Evolutionary conservation across 2,888 invertebrate species (phyloP).

Genomic region (Podabrus alpinus): DNA sequence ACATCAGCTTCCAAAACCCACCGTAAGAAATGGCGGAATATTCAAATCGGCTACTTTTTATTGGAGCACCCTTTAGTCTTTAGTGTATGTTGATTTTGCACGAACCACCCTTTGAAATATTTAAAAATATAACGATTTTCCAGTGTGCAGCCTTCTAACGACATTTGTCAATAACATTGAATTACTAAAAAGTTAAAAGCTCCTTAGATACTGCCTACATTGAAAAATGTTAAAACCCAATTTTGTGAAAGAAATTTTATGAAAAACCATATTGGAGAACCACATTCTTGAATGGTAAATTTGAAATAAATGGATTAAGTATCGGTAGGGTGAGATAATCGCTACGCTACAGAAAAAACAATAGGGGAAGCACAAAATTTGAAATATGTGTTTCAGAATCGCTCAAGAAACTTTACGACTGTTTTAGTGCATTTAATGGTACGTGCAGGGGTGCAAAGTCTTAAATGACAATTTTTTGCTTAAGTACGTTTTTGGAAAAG

Average conservation of each 20-base stretch:
- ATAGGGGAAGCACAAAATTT: not conserved
- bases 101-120: too few species aligned
- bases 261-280: not conserved
- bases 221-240: not conserved
- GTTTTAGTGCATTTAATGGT: not conserved
- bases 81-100: too few species aligned
- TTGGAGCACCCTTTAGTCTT: too few species aligned
- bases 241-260: not conserved
- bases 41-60: too few species aligned
- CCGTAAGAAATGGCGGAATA: too few species aligned
- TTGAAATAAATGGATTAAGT: not conserved
- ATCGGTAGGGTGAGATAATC: not conserved
- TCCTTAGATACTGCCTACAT: too few species aligned
- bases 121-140: too few species aligned
- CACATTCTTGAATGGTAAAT: not conserved
- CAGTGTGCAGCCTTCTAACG: too few species aligned
- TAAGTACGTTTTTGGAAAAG: too few species aligned
- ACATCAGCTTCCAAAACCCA: too few species aligned
- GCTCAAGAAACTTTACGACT: not conserved
- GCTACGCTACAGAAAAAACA: not conserved
- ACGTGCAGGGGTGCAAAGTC: not conserved
- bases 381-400: not conserved
- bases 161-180: too few species aligned
- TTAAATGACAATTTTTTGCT: not conserved
- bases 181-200: too few species aligned